Conservation (phyloP, 2,113 vertebrate species). For the Phrynocephalus versicolor region DNA sequence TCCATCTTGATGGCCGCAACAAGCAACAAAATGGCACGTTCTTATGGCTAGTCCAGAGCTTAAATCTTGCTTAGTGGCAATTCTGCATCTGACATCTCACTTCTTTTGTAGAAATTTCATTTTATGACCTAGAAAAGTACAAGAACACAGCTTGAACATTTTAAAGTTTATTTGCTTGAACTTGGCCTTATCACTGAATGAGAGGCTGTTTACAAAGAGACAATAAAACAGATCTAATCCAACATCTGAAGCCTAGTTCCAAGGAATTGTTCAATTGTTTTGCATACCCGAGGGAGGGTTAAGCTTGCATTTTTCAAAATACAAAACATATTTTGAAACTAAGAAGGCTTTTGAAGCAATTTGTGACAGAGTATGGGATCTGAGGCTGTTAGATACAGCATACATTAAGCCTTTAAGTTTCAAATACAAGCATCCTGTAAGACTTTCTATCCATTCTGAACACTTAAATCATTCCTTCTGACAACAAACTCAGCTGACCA, state of each 20-base stretch:
- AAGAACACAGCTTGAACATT: background rate
- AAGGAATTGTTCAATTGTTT: background rate
- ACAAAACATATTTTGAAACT: background rate
- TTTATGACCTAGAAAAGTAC: slow-evolving; percentile 71
- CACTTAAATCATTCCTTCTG: too few relatives aligned
- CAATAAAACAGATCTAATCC: background rate
- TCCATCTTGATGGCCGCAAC: background rate
- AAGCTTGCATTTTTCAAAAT: background rate
- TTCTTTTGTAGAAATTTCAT: slow-evolving; percentile 81
- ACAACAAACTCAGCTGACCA: too few relatives aligned
- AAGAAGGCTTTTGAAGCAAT: background rate
- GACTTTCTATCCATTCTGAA: too few relatives aligned
- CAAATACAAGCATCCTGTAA: too few relatives aligned
- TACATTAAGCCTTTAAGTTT: too few relatives aligned
- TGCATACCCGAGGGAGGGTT: background rate
- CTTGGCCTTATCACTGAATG: background rate
- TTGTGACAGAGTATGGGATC: too few relatives aligned
- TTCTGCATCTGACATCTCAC: slow-evolving; percentile 48
- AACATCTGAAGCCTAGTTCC: background rate
- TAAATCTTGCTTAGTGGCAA: background rate
- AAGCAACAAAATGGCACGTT: slow-evolving; percentile 30
- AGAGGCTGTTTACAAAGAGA: background rate
- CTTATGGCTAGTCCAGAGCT: slow-evolving; percentile 29
- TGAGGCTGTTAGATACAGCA: background rate
- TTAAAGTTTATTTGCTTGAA: background rate